Evolutionary conservation across 1,140 invertebrate genomes (phyloP), one percentile per base, ranked within the genome.

Genomic region (Drosophila insularis): DNA sequence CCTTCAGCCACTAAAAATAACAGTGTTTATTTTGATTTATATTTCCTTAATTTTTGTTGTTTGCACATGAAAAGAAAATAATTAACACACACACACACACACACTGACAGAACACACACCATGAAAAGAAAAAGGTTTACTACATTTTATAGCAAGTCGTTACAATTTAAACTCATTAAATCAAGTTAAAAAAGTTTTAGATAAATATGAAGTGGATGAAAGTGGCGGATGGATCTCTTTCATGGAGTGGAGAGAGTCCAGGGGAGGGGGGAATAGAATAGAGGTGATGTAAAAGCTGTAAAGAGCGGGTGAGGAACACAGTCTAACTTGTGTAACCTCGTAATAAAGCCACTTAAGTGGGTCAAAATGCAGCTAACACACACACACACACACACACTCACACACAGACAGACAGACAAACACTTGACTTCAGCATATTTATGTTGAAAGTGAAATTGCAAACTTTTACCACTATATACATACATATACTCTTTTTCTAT

Each of bases 311-410:
- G 39, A 39, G 14, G 58, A 11, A 59, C 58, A 72, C 66, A 55
- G 68, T 59, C 64, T 59, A 89, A 90, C 81, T 84, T 90, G 86
- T 84, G 82, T 90, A 90, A 90, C 86, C 81, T 86, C 81, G 76
- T 85, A 82, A 90, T 90, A 90, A 90, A 90, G 81, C 79, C 86
- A 90, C 81, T 90, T 90, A 90, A 90, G 86, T 90, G 86, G 87
- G 86, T 90, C 86, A 90, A 90, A 90, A 90, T 90, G 81, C 79
- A 70, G 65, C 8, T 32, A 58, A 43, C 60, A 73, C 62, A 75
- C 35, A 71, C 40, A 53, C 68, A 60, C 37, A 35, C 32, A 10
- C 32, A 7, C 31, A 35, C 32, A 35, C 32, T 65, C 62, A 67
- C 75, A 46, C 40, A 17, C 14, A 14, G 6, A 17, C 31, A 53